Percentiles rank a stretch among this genome's conserved stretches.
Evolutionary conservation across 2,113 vertebrate genomes (phyloP).

Genomic region (Sander vitreus): DNA sequence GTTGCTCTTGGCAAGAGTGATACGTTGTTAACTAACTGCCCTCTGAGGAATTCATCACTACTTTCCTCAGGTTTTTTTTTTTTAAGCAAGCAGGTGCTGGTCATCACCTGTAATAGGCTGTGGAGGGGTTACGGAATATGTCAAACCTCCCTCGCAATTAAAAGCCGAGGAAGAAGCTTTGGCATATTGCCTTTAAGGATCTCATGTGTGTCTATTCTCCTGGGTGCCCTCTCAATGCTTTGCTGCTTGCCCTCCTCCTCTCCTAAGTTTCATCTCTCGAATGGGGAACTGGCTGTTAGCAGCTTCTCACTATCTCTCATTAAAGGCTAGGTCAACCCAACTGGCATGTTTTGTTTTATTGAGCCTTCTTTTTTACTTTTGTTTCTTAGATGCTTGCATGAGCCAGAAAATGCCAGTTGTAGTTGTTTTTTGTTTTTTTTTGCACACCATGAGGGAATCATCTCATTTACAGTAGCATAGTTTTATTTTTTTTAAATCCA

Average conservation of each 20-base stretch:
- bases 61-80: conserved; percentile 45
- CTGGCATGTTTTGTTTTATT: conserved; percentile 71
- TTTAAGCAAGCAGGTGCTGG: conserved; percentile 69
- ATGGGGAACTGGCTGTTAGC: conserved; percentile 75
- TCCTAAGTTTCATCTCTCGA: conserved; percentile 73
- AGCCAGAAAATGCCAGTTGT: conserved; percentile 36
- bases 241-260: conserved; percentile 69
- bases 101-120: conserved; percentile 81
- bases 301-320: conserved; percentile 78
- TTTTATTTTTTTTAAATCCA: conserved; percentile 41
- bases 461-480: conserved; percentile 48
- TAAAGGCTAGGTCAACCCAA: conserved; percentile 75
- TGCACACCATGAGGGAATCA: conserved; percentile 37
- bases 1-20: conserved; percentile 61
- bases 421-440: not conserved
- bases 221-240: conserved; percentile 71
- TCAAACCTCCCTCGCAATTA: conserved; percentile 81
- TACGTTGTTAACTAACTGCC: conserved; percentile 74
- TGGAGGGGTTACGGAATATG: conserved; percentile 76
- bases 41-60: conserved; percentile 71
- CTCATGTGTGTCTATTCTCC: conserved; percentile 78
- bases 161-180: conserved; percentile 70
- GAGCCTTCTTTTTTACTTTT: conserved; percentile 64
- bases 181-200: conserved; percentile 77
- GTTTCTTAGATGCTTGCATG: conserved; percentile 32